Evolutionary conservation across 2,888 invertebrate species (phyloP).

Genomic region (Boloria euphrosyne): DNA sequence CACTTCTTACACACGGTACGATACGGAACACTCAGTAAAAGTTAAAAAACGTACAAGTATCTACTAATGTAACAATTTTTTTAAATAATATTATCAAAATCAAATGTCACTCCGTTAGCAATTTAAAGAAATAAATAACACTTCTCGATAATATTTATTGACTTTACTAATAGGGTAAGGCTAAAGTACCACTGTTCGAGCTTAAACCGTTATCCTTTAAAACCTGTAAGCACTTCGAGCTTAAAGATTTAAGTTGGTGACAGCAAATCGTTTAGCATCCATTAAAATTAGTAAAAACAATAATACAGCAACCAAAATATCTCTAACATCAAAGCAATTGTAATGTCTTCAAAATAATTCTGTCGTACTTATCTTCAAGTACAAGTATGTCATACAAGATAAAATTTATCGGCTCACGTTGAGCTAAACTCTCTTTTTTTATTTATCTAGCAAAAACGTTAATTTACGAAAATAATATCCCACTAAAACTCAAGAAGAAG

Average conservation of each 20-base stretch:
- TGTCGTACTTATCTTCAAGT: conserved; percentile 4
- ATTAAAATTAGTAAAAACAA: conserved; percentile 14
- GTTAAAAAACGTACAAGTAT: not conserved
- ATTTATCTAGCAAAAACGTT: not conserved
- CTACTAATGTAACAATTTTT: no score
- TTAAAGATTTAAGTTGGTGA: conserved; percentile 81
- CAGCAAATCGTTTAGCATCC: conserved; percentile 67
- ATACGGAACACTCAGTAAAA: not conserved
- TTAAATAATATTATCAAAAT: not conserved
- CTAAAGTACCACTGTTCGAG: conserved; percentile 73
- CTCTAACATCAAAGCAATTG: not conserved
- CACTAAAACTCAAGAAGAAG: not conserved
- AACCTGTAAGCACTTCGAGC: conserved; percentile 82
- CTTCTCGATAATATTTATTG: conserved; percentile 13
- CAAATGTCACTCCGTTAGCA: not conserved
- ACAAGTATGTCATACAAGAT: not conserved
- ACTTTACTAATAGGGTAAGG: conserved; percentile 67
- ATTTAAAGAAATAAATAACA: conserved; percentile 2
- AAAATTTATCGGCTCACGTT: not conserved
- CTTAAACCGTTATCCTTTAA: conserved; percentile 74
- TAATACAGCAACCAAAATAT: not conserved
- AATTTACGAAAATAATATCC: no score
- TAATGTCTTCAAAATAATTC: conserved; percentile 12
- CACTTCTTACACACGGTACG: no score
- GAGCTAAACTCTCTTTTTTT: not conserved